Evolutionary conservation across 2,888 invertebrate genomes (phyloP), one percentile per base, ranked within the genome.

Genomic region (Cataglyphis altisquamis): DNA sequence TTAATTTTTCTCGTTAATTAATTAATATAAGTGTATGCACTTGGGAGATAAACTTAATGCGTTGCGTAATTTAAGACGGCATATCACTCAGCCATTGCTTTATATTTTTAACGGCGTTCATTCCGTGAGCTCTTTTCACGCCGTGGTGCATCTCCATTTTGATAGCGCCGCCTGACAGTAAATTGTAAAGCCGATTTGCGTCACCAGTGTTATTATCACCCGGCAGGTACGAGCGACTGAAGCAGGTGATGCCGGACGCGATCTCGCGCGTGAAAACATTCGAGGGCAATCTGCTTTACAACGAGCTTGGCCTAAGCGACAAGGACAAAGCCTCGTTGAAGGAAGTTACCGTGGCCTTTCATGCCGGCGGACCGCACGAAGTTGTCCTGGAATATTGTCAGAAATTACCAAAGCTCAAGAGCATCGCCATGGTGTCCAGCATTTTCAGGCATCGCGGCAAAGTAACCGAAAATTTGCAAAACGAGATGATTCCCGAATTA

Each of bases 271-370:
- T 94, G 29, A 86, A 81, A 29, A 74, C 73, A 18, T 82, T 92
- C 39, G 93, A 94, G 72, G 94, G 94, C 8, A 93, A 94, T 83
- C 86, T 94, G 9, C 70, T 90, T 6, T 92, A 92, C 85, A 86
- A 91, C 10, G 72, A 86, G 18, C 82, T 94, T 3, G 93, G 92
- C 5, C 70, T 92, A 21, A 85, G 60, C 36, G 36, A 72, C 0
- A 60, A 83, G 1, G 90, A 90, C 57, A 62, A 18, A 3, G 29
- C 68, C 0, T 74, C 66, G 6, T 68, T 94, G 77, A 60, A 84
- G 67, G 78, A 84, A 3, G 90, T 94, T 18, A 90, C 85, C 57
- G 86, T 94, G 41, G 91, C 88, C 6, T 90, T 94, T 55, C 94
- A 94, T 80, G 92, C 92, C 0, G 92, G 82, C 0, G 94, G 94